A percentile compares a stretch with the other conserved stretches of the same genome.
phyloP scores from a whole-genome alignment of 37 sponge, comb jelly and placozoan genomes.

The Mnemiopsis leidyi region DNA sequence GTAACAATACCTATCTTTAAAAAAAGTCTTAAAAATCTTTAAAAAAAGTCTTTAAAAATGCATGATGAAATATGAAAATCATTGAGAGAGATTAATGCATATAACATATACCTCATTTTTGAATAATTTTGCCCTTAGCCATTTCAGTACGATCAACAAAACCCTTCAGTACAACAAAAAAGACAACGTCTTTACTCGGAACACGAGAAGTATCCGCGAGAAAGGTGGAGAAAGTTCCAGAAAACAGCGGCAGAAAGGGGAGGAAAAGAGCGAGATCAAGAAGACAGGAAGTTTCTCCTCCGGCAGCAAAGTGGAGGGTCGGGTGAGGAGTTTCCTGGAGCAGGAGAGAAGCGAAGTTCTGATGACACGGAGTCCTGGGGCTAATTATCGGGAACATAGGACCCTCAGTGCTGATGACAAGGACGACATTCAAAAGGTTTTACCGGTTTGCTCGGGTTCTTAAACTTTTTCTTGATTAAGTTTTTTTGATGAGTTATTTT shows the following conservation, averaged over 20 bases:
- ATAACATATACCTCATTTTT: too few relatives aligned
- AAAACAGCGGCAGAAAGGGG: not conserved
- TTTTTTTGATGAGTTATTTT: not conserved
- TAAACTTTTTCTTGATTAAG: not conserved
- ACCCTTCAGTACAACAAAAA: conserved; percentile 32
- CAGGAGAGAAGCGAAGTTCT: conserved; percentile 24
- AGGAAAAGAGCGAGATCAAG: not conserved
- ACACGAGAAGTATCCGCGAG: conserved; percentile 41
- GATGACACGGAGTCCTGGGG: not conserved
- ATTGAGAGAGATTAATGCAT: too few relatives aligned
- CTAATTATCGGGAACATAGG: not conserved
- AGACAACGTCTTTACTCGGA: conserved; percentile 5
- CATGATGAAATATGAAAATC: too few relatives aligned
- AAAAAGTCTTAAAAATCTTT: too few relatives aligned
- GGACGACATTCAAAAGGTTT: conserved; percentile 31
- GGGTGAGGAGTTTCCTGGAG: not conserved
- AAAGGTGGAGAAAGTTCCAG: not conserved
- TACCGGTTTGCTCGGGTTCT: not conserved
- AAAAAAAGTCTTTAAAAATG: too few relatives aligned
- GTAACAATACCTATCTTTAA: too few relatives aligned
- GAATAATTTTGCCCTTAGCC: too few relatives aligned
- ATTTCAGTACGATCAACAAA: too few relatives aligned
- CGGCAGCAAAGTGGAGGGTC: not conserved
- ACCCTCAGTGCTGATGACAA: not conserved
- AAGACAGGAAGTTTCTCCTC: conserved; percentile 27